Evolutionary conservation across 2,797 vertebrate genomes (phyloP).

Genomic region (Oreortyx pictus): DNA sequence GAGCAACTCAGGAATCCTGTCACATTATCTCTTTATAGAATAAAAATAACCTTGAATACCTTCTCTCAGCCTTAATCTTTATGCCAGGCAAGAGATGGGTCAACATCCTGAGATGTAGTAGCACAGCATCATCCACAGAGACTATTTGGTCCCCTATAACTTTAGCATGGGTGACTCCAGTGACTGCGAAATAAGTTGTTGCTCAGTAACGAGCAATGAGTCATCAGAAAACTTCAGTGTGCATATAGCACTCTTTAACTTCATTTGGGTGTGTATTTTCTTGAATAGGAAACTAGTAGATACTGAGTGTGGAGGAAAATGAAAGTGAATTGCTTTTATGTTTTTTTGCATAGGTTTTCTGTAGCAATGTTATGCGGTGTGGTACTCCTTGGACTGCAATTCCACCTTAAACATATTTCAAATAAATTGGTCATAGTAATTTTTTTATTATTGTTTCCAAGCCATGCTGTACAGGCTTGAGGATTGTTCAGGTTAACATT

Average conservation of each 20-base stretch:
- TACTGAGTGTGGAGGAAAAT: neutral
- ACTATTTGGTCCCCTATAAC: neutral
- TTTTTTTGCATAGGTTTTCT: neutral
- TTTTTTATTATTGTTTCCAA: neutral
- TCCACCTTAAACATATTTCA: neutral
- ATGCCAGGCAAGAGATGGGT: neutral
- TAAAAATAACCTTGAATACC: constrained; percentile 8
- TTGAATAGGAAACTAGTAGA: neutral
- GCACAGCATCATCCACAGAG: neutral
- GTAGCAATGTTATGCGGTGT: neutral
- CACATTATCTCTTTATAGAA: constrained; percentile 7
- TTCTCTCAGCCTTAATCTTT: neutral
- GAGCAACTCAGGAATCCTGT: neutral
- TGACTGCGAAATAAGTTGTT: neutral
- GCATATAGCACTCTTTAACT: neutral
- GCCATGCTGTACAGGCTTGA: neutral
- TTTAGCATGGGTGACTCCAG: neutral
- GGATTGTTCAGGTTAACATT: neutral
- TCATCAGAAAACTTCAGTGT: neutral
- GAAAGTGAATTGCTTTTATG: neutral
- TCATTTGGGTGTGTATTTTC: neutral
- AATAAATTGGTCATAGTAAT: neutral
- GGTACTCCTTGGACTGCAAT: neutral
- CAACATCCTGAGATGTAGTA: neutral
- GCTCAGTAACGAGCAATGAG: neutral